These are phyloP conservation scores for Chloroceryle amazona DNA, from an alignment of 2,797 vertebrate species.

Conservation along the genomic window DNA sequence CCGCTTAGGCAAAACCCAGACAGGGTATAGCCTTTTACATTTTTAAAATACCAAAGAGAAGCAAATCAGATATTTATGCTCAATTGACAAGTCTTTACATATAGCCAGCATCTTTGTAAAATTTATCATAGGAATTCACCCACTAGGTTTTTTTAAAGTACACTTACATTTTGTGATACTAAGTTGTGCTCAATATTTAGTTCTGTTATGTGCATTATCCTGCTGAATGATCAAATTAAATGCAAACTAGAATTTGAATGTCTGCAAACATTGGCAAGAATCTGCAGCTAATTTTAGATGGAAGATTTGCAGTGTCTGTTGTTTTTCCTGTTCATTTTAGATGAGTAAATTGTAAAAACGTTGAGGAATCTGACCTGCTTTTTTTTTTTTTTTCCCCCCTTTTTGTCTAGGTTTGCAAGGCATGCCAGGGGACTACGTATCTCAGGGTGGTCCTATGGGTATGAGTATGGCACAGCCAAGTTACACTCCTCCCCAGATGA, in stretches of 20 bases:
- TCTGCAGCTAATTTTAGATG: constrained; percentile 87
- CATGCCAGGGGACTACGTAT: constrained; percentile 95
- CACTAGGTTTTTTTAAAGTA: constrained; percentile 81
- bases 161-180: constrained; percentile 84
- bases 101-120: constrained; percentile 74
- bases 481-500: constrained; percentile 93
- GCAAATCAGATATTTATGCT: constrained; percentile 74
- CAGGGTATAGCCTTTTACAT: constrained; percentile 65
- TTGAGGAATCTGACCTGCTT: constrained; percentile 82
- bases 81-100: constrained; percentile 79
- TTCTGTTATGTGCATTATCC: constrained; percentile 87
- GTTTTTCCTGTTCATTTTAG: constrained; percentile 83
- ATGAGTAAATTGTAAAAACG: constrained; percentile 80
- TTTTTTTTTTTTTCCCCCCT: constrained; percentile 28
- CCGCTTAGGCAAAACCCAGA: constrained; percentile 54
- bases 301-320: constrained; percentile 87
- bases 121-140: constrained; percentile 81
- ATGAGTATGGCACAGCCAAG: constrained; percentile 96
- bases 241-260: constrained; percentile 88
- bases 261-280: constrained; percentile 88
- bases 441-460: constrained; percentile 99
- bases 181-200: constrained; percentile 86
- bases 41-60: constrained; percentile 74
- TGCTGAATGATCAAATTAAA: constrained; percentile 86
- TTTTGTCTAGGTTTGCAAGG: constrained; percentile 93